A percentile compares a stretch with the other conserved stretches of the same genome.
These are phyloP conservation scores for Thalassophryne amazonica DNA, from an alignment of 2,797 vertebrate species.

Conservation along the genomic window DNA sequence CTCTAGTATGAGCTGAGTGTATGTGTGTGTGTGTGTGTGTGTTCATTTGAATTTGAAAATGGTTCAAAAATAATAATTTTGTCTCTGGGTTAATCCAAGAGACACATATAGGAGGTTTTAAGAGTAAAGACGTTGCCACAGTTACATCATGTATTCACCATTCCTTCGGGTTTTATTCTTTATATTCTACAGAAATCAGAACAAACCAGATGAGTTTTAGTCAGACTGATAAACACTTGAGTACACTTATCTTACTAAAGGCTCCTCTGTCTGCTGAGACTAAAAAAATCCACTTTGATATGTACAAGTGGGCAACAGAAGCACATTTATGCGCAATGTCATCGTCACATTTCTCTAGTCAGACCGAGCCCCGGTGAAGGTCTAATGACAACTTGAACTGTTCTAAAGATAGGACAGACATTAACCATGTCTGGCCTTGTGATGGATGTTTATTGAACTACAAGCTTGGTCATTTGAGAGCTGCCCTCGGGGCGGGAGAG, in stretches of 20 bases:
- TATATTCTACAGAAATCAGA: slow-evolving; percentile 3
- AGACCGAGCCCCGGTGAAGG: slow-evolving; percentile 43
- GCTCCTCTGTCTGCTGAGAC: not conserved
- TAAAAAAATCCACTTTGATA: not conserved
- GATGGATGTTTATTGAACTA: slow-evolving; percentile 70
- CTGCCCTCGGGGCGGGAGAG: slow-evolving; percentile 38
- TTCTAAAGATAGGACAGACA: slow-evolving; percentile 72
- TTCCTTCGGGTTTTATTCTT: slow-evolving; percentile 9
- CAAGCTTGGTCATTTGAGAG: slow-evolving; percentile 55
- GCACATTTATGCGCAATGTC: not conserved
- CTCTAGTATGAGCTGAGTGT: not conserved
- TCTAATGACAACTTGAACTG: slow-evolving; percentile 31
- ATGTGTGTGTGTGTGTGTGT: not conserved
- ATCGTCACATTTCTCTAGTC: slow-evolving; percentile 10
- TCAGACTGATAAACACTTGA: too few relatives aligned
- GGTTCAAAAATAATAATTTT: too few relatives aligned
- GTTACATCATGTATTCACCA: slow-evolving; percentile 24
- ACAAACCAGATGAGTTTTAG: too few relatives aligned
- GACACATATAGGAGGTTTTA: slow-evolving; percentile 1
- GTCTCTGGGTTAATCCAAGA: not conserved
- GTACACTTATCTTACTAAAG: too few relatives aligned
- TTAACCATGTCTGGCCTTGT: slow-evolving; percentile 57
- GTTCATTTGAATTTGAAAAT: too few relatives aligned
- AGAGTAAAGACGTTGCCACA: slow-evolving; percentile 1
- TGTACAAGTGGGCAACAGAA: not conserved